Evolutionary conservation across 1,140 invertebrate species (phyloP).

Genomic region (Macrobrachium rosenbergii): DNA sequence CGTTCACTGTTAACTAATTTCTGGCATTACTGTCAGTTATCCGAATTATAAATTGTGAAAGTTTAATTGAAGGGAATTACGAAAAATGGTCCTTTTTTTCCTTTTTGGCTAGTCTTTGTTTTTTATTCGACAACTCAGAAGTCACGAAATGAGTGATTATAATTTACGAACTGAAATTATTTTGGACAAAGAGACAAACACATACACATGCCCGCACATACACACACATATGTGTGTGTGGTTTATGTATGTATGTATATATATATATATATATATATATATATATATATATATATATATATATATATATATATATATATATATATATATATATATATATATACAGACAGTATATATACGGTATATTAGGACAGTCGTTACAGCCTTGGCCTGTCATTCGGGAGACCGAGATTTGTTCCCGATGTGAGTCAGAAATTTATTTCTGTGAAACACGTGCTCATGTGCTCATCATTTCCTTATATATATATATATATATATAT

Average conservation of each 20-base stretch:
- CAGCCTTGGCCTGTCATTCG: no score
- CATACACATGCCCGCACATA: constrained; percentile 43
- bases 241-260: not conserved
- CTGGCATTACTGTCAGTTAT: constrained; percentile 22
- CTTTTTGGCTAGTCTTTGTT: not conserved
- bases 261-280: constrained; percentile 19
- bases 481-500: constrained; percentile 15
- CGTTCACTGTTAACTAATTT: not conserved
- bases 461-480: constrained; percentile 21
- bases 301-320: not conserved
- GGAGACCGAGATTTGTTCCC: no score
- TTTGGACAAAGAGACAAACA: constrained; percentile 24
- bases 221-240: constrained; percentile 17
- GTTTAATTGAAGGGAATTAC: not conserved
- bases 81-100: not conserved
- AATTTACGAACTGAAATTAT: no score
- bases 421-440: no score
- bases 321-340: constrained; percentile 19
- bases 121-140: no score
- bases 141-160: no score
- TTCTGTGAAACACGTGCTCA: not conserved
- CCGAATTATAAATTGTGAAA: not conserved
- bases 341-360: no score
- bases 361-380: not conserved
- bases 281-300: constrained; percentile 19